A percentile compares a stretch with the other conserved stretches of the same genome.
Conservation (phyloP, 2,797 vertebrate genomes). For the Parotocinclus haroldoi region DNA sequence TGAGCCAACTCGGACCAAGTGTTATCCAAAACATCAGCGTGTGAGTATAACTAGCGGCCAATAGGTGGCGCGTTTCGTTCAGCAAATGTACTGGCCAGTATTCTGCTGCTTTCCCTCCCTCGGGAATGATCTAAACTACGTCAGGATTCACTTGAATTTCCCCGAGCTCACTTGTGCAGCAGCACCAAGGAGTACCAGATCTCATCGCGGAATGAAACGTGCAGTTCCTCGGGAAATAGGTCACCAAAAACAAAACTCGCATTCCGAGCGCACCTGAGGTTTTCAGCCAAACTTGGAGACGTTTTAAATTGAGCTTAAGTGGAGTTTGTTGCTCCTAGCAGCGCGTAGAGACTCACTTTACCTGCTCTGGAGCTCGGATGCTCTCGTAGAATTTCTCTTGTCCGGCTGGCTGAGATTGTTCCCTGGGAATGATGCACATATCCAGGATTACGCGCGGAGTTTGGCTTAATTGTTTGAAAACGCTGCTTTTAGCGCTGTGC, state of each 20-base stretch:
- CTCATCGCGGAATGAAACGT: slow-evolving; percentile 53
- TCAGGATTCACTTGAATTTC: slow-evolving; percentile 14
- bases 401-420: background rate
- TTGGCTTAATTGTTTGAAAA: background rate
- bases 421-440: background rate
- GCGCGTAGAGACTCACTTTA: background rate
- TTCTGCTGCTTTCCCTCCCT: slow-evolving; percentile 9
- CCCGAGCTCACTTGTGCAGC: slow-evolving; percentile 10
- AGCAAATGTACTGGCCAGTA: background rate
- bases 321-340: background rate
- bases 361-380: background rate
- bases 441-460: background rate
- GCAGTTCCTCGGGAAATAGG: slow-evolving; percentile 40
- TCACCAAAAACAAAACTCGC: slow-evolving; percentile 30
- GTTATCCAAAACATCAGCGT: no score
- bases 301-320: background rate
- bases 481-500: background rate
- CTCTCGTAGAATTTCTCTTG: background rate
- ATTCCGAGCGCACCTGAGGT: slow-evolving; percentile 47
- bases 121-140: slow-evolving; percentile 41
- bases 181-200: slow-evolving; percentile 20
- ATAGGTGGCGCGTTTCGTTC: slow-evolving; percentile 14
- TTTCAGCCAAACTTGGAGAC: background rate
- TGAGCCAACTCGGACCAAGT: no score
- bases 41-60: background rate